phyloP scores from a whole-genome alignment of 2,113 vertebrate genomes.

The Spea multiplicata region DNA sequence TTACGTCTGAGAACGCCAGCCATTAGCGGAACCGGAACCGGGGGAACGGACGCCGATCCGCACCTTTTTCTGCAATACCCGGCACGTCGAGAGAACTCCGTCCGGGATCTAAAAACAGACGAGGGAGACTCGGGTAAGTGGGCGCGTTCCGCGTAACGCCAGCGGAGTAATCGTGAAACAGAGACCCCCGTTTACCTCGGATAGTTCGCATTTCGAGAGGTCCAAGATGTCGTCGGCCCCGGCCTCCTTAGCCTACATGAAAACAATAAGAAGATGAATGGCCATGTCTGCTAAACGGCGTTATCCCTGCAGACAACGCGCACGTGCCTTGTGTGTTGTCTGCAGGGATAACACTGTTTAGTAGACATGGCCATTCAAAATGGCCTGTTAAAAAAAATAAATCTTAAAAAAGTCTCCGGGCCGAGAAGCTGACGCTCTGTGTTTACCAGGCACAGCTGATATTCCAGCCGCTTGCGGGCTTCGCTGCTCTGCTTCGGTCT shows the following conservation, averaged over 20 bases:
- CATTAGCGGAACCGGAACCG: too few relatives aligned
- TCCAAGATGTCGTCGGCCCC: constrained; percentile 91
- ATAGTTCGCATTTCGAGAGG: constrained; percentile 86
- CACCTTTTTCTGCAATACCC: constrained; percentile 95
- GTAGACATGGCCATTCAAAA: too few relatives aligned
- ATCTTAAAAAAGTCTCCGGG: too few relatives aligned
- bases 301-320: too few relatives aligned
- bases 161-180: background rate
- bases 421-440: too few relatives aligned
- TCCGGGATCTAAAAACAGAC: constrained; percentile 75
- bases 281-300: background rate
- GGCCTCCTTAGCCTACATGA: constrained; percentile 82
- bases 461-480: constrained; percentile 83
- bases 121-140: background rate
- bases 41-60: constrained; percentile 8
- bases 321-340: too few relatives aligned
- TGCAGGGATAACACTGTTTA: too few relatives aligned
- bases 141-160: too few relatives aligned
- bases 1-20: too few relatives aligned
- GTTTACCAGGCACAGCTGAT: constrained; percentile 88
- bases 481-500: constrained; percentile 87
- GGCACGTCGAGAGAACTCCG: constrained; percentile 84
- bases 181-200: constrained; percentile 71
- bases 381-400: too few relatives aligned
- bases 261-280: constrained; percentile 13